Percentiles rank a stretch among this genome's conserved stretches.
Evolutionary conservation across 2,113 vertebrate genomes (phyloP).

Genomic region (Laticauda laticaudata): DNA sequence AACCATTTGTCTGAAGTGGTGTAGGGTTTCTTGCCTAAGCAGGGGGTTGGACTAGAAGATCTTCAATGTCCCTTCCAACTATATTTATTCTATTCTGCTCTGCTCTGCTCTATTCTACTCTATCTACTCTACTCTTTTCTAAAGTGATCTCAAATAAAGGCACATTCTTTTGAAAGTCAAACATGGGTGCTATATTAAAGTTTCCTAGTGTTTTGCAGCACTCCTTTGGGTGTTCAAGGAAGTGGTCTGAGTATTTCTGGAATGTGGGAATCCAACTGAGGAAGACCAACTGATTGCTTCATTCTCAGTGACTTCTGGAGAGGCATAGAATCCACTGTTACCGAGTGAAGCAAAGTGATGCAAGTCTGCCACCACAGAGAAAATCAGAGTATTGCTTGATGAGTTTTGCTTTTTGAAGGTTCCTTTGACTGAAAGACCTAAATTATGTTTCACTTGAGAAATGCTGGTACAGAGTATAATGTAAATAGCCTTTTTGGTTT

Average conservation of each 20-base stretch:
- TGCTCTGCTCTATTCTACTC: no score
- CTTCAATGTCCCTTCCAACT: no score
- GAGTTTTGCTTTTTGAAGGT: background rate
- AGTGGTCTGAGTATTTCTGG: background rate
- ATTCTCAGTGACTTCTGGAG: background rate
- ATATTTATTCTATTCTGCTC: no score
- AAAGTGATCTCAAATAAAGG: background rate
- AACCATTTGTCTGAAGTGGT: no score
- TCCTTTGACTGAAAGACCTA: slow-evolving; percentile 5
- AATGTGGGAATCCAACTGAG: background rate
- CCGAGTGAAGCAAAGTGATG: background rate
- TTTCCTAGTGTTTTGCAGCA: background rate
- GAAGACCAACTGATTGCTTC: background rate
- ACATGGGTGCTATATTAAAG: background rate
- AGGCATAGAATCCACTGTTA: background rate
- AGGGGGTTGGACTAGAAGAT: no score
- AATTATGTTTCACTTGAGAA: background rate
- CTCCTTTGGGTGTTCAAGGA: background rate
- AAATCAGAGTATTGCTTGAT: background rate
- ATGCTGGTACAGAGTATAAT: slow-evolving; percentile 12
- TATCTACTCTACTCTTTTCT: no score
- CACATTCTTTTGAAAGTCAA: background rate
- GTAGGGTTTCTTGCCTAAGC: no score
- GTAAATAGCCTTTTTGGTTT: slow-evolving; percentile 25
- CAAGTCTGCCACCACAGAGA: background rate